These are phyloP conservation scores for Poecilia gillii DNA, from an alignment of 2,797 vertebrate species.

Conservation along the genomic window DNA sequence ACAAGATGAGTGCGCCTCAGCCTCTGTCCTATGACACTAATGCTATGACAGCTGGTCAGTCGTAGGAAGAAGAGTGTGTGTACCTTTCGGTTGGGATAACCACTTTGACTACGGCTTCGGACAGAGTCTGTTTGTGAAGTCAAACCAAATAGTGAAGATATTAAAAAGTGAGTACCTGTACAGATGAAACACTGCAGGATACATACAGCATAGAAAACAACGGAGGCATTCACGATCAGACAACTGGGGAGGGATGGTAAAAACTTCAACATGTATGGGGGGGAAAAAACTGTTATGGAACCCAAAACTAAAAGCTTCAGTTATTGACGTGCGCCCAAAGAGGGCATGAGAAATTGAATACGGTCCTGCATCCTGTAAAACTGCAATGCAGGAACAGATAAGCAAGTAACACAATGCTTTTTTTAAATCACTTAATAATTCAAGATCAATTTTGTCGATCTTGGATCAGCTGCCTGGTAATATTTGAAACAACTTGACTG, in stretches of 20 bases:
- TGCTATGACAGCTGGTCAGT: constrained; percentile 68
- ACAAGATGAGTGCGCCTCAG: constrained; percentile 41
- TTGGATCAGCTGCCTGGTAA: background rate
- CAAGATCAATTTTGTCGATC: constrained; percentile 3
- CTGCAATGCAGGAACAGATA: constrained; percentile 10
- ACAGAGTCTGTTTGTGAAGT: constrained; percentile 89
- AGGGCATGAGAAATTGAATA: constrained; percentile 9
- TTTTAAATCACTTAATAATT: background rate
- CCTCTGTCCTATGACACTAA: constrained; percentile 63
- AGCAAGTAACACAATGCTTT: constrained; percentile 15
- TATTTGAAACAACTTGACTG: background rate
- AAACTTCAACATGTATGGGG: constrained; percentile 37
- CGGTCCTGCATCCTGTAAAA: constrained; percentile 17
- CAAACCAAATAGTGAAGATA: constrained; percentile 85
- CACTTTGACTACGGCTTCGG: constrained; percentile 89
- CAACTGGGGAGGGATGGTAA: constrained; percentile 38
- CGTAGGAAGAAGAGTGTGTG: constrained; percentile 80
- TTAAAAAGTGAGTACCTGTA: constrained; percentile 79
- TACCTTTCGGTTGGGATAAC: constrained; percentile 90
- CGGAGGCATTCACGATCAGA: constrained; percentile 54
- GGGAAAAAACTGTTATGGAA: background rate
- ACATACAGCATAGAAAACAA: constrained; percentile 77
- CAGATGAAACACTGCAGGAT: constrained; percentile 80
- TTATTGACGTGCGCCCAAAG: constrained; percentile 16
- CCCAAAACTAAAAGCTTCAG: background rate